phyloP scores from a whole-genome alignment of 1,140 invertebrate species.

The Apis laboriosa region DNA sequence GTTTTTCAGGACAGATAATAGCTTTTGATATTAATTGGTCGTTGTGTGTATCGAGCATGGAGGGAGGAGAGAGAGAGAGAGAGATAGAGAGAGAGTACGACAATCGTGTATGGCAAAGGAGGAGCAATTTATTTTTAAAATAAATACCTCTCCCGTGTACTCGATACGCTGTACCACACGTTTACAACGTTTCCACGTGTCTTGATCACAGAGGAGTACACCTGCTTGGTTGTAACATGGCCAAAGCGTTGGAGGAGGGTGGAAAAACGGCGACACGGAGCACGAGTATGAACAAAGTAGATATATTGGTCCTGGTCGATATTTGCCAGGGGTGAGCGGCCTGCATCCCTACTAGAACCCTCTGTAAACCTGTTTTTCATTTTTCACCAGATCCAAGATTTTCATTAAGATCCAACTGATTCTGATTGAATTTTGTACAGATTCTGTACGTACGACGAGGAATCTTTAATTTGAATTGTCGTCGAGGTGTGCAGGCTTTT shows the following conservation, averaged over 20 bases:
- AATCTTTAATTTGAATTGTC: not conserved
- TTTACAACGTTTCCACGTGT: slow-evolving; percentile 48
- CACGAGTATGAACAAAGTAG: slow-evolving; percentile 15
- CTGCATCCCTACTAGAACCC: slow-evolving; percentile 48
- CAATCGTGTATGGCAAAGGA: slow-evolving; percentile 10
- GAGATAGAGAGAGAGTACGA: too few species aligned
- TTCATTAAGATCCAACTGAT: slow-evolving; percentile 24
- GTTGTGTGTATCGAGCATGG: not conserved
- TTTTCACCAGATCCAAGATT: slow-evolving; percentile 45
- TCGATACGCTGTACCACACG: slow-evolving; percentile 7
- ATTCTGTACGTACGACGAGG: too few species aligned
- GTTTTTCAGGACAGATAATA: slow-evolving; percentile 45
- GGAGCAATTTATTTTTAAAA: slow-evolving; percentile 36
- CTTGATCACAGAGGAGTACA: slow-evolving; percentile 33
- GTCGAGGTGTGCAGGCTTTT: slow-evolving; percentile 1
- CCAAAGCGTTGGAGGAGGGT: slow-evolving; percentile 26
- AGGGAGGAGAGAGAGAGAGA: not conserved
- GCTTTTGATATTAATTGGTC: slow-evolving; percentile 30
- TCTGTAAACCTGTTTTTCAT: slow-evolving; percentile 15
- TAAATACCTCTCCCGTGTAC: slow-evolving; percentile 25
- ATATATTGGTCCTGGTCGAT: slow-evolving; percentile 66
- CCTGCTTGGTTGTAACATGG: slow-evolving; percentile 31
- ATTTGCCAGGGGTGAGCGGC: slow-evolving; percentile 69
- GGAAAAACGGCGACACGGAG: slow-evolving; percentile 26
- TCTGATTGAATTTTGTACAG: slow-evolving; percentile 55